Evolutionary conservation across 2,888 invertebrate species (phyloP).

Genomic region (Diaprepes abbreviatus): DNA sequence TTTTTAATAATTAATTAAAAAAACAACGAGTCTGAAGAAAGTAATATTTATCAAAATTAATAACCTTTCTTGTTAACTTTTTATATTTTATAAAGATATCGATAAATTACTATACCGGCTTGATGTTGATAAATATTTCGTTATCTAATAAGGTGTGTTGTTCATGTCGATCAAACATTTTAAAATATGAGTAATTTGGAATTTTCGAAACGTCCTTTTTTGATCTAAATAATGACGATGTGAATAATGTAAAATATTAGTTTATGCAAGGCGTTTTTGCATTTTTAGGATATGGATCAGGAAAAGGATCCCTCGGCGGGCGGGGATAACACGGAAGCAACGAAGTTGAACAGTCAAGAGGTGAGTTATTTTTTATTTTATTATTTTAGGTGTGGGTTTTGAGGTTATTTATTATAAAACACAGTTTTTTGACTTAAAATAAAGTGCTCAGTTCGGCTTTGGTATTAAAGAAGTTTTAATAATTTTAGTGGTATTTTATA

Average conservation of each 20-base stretch:
- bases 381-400: not conserved
- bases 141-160: not conserved
- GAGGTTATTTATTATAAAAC: not conserved
- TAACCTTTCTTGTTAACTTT: too few relatives aligned
- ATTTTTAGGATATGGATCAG: conserved; percentile 79
- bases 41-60: too few relatives aligned
- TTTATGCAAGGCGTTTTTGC: too few relatives aligned
- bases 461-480: too few relatives aligned
- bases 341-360: conserved; percentile 68
- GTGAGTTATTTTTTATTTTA: conserved; percentile 62
- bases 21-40: too few relatives aligned
- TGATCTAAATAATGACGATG: too few relatives aligned
- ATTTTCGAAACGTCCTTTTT: not conserved
- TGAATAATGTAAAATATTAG: not conserved
- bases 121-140: not conserved
- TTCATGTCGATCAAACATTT: not conserved
- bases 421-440: conserved; percentile 9
- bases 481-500: too few relatives aligned
- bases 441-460: too few relatives aligned
- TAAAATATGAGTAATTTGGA: not conserved
- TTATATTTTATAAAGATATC: not conserved
- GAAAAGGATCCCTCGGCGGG: conserved; percentile 73
- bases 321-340: conserved; percentile 66
- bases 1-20: too few relatives aligned
- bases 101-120: too few relatives aligned